A percentile compares a stretch with the other conserved stretches of the same genome.
Conservation (phyloP, 1,140 invertebrate species). For the Antheraea mylitta region DNA sequence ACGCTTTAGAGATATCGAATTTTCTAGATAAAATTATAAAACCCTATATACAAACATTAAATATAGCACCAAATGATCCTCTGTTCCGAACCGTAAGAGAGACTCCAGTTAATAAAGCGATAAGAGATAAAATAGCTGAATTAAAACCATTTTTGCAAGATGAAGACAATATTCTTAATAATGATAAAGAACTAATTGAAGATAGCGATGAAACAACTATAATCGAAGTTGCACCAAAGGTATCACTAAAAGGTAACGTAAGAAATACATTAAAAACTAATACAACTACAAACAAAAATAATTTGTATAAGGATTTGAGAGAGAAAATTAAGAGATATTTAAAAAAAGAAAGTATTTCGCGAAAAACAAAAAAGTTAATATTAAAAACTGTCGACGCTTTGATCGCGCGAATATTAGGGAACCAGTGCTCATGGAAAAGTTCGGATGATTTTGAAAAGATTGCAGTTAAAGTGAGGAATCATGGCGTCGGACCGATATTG, state of each 20-base stretch:
- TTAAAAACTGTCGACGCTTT: conserved; percentile 48
- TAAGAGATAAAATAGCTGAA: conserved; percentile 39
- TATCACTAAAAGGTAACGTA: conserved; percentile 10
- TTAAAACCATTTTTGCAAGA: conserved; percentile 48
- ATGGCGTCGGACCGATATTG: not conserved
- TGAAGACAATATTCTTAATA: conserved; percentile 21
- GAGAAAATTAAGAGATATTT: conserved; percentile 42
- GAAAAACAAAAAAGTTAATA: conserved; percentile 41
- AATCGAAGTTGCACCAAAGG: conserved; percentile 40
- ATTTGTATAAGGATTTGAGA: conserved; percentile 46
- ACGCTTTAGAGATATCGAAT: conserved; percentile 20
- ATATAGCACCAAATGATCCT: conserved; percentile 12
- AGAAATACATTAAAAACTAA: conserved; percentile 15
- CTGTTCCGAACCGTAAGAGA: conserved; percentile 14
- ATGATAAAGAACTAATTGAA: conserved; percentile 30
- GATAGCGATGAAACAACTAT: conserved; percentile 49
- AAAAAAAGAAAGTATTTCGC: conserved; percentile 40
- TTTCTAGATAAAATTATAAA: conserved; percentile 30
- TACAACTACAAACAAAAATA: conserved; percentile 27
- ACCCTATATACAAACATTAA: conserved; percentile 23
- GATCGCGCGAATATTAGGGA: conserved; percentile 37
- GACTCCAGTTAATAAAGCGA: conserved; percentile 29
- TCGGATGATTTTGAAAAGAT: conserved; percentile 3
- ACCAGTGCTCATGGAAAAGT: conserved; percentile 43
- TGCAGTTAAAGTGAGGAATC: conserved; percentile 3